Base-by-base conservation (phyloP, 2,113 vertebrate species). In the Elgaria multicarinata region DNA sequence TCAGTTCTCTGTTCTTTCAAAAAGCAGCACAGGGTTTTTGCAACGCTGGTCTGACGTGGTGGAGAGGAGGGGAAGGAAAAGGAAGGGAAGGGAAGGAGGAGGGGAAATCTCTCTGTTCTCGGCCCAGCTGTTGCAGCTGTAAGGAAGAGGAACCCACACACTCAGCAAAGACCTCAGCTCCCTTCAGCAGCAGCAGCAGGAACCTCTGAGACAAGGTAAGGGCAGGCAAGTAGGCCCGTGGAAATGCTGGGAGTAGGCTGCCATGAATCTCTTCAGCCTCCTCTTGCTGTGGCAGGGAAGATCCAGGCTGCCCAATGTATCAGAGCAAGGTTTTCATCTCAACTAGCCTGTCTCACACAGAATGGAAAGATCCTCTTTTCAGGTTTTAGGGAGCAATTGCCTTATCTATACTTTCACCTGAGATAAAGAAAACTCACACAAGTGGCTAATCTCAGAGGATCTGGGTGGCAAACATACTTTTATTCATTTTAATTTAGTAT, bases 71-170 rank as follows among this genome's bases (percentile, higher is more conserved):
- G 42, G 36, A 58, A 86, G 2, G 72, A 28, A 66, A 39, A 9
- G 72, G 16, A 46, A 46, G 42, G 58, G 44, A 6, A 36, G 31
- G 76, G 66, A 90, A 85, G 78, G 94, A 94, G 95, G 95, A 95
- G 90, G 93, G 86, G 69, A 91, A 64, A 91, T 77, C 64, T 91
- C 62, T 46, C 58, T 42, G 85, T 62, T 58, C 91, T 90, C 93
- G 92, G 92, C 91, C 94, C 90, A 90, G 91, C 92, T 94, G 90
- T 72, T 64, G 84, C 82, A 79, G 82, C 13, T 66, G 92, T 89
- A 14, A 8, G 50, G 3, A 31, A 31, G 66, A 78, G 91, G 88
- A 58, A 85, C 78, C 91, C 50, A 76, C 90, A 83, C n/a, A 75
- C 77, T 90, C 39, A 71, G 74, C 87, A 69, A 75, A 67, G 71